These are phyloP conservation scores for Chloroceryle amazona DNA, from an alignment of 2,797 vertebrate genomes.

Conservation along the genomic window DNA sequence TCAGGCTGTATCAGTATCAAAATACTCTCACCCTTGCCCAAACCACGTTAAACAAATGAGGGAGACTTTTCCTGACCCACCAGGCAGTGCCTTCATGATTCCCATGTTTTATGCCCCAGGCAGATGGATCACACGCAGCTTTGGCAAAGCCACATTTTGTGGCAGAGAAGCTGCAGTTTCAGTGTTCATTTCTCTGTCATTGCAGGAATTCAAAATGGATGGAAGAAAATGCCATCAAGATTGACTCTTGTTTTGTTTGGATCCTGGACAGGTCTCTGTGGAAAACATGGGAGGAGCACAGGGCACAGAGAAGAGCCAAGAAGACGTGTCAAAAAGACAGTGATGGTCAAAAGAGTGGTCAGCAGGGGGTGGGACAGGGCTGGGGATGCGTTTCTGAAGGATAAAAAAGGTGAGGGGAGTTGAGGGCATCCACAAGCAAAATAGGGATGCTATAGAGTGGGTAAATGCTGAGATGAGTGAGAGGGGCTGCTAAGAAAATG, in stretches of 20 bases:
- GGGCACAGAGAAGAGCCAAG: constrained; percentile 13
- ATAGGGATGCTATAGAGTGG: neutral
- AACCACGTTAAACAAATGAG: neutral
- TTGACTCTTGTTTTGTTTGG: constrained; percentile 53
- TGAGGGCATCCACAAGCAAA: neutral
- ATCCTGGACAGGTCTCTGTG: constrained; percentile 9
- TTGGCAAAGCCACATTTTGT: constrained; percentile 40
- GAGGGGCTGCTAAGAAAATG: neutral
- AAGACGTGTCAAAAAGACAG: constrained; percentile 6
- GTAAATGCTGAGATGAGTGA: neutral
- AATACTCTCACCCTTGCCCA: neutral
- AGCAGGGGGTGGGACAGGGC: neutral
- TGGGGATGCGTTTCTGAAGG: neutral
- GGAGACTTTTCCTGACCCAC: neutral
- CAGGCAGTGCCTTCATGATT: neutral
- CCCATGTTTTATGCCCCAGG: neutral
- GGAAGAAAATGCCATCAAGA: constrained; percentile 2
- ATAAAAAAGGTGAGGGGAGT: neutral
- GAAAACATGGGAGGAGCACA: constrained; percentile 51
- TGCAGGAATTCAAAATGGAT: constrained; percentile 25
- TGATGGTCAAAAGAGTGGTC: neutral
- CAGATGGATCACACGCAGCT: constrained; percentile 4
- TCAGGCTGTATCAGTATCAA: neutral
- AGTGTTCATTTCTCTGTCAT: constrained; percentile 42
- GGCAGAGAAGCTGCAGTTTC: constrained; percentile 1